Evolutionary conservation across 1,140 invertebrate species (phyloP).

Genomic region (Drosophila setifemur): DNA sequence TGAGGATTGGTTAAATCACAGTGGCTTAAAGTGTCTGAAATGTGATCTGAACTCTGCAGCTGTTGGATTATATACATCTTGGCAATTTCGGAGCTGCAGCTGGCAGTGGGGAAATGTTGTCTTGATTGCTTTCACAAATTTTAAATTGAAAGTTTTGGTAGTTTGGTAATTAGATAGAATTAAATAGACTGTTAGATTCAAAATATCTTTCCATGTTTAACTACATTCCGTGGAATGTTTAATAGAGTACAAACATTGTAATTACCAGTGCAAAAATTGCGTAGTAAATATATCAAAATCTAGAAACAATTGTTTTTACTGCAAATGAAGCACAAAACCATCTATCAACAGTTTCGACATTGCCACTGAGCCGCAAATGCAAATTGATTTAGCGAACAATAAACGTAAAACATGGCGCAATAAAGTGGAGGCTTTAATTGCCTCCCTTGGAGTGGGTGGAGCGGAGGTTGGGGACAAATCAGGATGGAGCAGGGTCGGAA

Average conservation of each 20-base stretch:
- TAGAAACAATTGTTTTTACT: slow-evolving; percentile 1
- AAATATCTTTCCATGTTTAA: no score
- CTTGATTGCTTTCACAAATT: no score
- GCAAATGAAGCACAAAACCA: slow-evolving; percentile 9
- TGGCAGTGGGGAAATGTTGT: no score
- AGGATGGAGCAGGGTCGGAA: background rate
- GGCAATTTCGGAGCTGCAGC: no score
- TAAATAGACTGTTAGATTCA: no score
- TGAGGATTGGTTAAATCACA: background rate
- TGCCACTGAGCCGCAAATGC: slow-evolving; percentile 30
- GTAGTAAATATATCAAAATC: no score
- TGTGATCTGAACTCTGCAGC: background rate
- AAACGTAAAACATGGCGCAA: slow-evolving; percentile 21
- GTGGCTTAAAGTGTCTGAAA: background rate
- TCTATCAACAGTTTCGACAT: slow-evolving; percentile 46
- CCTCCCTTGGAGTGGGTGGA: background rate
- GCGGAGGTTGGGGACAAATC: slow-evolving; percentile 1
- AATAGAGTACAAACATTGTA: no score
- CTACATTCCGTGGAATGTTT: no score
- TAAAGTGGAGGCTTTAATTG: slow-evolving; percentile 26
- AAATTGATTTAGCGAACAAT: slow-evolving; percentile 51
- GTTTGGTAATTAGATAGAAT: no score
- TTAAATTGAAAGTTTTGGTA: no score
- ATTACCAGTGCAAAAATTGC: no score
- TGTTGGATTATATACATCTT: no score